Evolutionary conservation across 2,888 invertebrate species (phyloP).

Genomic region (Furcula furcula): DNA sequence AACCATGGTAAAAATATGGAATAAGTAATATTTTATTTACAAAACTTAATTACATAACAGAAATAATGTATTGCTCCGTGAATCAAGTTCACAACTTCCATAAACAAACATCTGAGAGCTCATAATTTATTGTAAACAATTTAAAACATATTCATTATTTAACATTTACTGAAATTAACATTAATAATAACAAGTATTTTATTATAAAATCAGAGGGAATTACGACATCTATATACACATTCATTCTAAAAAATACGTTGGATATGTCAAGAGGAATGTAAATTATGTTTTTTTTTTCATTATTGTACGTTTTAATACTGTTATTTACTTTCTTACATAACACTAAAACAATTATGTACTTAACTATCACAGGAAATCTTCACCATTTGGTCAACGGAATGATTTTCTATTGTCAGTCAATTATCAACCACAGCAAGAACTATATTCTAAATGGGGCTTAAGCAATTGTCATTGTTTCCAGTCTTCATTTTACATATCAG

Average conservation of each 20-base stretch:
- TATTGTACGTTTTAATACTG: slow-evolving; percentile 31
- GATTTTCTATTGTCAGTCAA: slow-evolving; percentile 31
- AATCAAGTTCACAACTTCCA: slow-evolving; percentile 26
- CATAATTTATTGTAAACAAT: slow-evolving; percentile 21
- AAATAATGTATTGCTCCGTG: slow-evolving; percentile 25
- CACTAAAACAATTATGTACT: slow-evolving; percentile 33
- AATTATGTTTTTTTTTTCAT: slow-evolving; percentile 23
- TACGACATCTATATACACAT: slow-evolving; percentile 8
- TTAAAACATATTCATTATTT: slow-evolving; percentile 5
- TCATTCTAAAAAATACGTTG: slow-evolving; percentile 13
- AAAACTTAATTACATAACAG: slow-evolving; percentile 42
- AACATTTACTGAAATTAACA: slow-evolving; percentile 24
- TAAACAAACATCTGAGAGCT: slow-evolving; percentile 13
- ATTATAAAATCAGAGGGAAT: slow-evolving; percentile 13
- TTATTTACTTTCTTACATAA: slow-evolving; percentile 27
- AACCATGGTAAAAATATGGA: slow-evolving; percentile 44
- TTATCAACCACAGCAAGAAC: slow-evolving; percentile 6
- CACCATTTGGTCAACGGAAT: slow-evolving; percentile 40
- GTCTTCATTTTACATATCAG: slow-evolving; percentile 29
- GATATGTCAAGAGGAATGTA: slow-evolving; percentile 33
- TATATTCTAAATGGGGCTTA: slow-evolving; percentile 28
- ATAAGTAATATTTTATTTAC: slow-evolving; percentile 56
- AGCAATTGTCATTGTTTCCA: slow-evolving; percentile 29
- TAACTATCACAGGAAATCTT: slow-evolving; percentile 55
- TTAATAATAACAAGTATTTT: slow-evolving; percentile 25